Conservation (phyloP, 2,888 invertebrate genomes). For the Pandemis corylana region DNA sequence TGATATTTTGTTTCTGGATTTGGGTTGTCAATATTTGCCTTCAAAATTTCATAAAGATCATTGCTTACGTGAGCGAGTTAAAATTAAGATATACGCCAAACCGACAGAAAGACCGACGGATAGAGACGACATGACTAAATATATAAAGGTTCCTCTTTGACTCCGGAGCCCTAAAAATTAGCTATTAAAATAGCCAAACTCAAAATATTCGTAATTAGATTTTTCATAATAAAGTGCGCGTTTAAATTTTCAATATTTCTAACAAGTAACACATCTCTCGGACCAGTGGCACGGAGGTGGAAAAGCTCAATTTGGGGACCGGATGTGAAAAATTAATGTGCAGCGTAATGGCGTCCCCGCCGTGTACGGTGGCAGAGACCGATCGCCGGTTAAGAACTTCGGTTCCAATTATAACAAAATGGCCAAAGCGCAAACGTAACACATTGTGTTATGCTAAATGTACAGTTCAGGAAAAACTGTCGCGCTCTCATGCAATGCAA, state of each 20-base stretch:
- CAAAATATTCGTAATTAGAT: background rate
- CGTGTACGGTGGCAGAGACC: constrained; percentile 60
- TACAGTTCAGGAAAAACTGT: background rate
- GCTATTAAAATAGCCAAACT: background rate
- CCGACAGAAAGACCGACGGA: too few species aligned
- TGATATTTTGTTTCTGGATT: too few species aligned
- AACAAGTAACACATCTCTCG: constrained; percentile 32
- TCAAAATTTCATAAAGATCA: too few species aligned
- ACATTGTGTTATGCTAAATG: constrained; percentile 13
- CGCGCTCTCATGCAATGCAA: background rate
- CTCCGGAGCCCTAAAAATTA: background rate
- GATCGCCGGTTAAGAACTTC: constrained; percentile 55
- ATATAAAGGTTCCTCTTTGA: background rate
- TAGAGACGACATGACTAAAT: too few species aligned
- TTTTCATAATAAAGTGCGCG: constrained; percentile 14
- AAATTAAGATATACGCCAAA: background rate
- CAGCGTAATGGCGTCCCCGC: constrained; percentile 62
- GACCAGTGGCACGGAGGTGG: constrained; percentile 47
- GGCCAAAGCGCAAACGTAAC: constrained; percentile 32
- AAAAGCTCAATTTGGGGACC: constrained; percentile 67
- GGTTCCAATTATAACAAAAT: constrained; percentile 55
- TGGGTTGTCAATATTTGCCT: too few species aligned
- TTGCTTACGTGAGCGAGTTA: background rate
- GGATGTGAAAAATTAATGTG: constrained; percentile 78
- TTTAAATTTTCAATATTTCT: constrained; percentile 26